These are phyloP conservation scores for Patagioenas fasciata DNA, from an alignment of 2,113 vertebrate genomes.

Conservation along the genomic window DNA sequence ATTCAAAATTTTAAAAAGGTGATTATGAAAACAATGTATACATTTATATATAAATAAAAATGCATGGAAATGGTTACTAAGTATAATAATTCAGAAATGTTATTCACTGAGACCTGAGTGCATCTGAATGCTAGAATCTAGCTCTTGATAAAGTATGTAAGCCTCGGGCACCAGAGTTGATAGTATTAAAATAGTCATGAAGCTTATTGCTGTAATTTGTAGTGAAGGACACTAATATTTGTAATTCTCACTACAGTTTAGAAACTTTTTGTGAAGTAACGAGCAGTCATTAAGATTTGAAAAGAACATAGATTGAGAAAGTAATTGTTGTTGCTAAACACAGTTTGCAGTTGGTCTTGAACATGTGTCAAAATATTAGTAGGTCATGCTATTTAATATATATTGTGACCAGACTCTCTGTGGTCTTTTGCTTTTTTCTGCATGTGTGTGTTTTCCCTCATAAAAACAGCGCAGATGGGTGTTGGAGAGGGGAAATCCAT, in stretches of 20 bases:
- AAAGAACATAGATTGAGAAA: not conserved
- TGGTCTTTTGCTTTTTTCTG: not conserved
- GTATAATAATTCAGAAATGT: not conserved
- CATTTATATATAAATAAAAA: not conserved
- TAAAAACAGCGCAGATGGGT: constrained; percentile 94
- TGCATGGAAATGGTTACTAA: not conserved
- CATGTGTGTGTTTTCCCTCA: constrained; percentile 36
- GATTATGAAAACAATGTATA: not conserved
- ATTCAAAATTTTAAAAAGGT: not conserved
- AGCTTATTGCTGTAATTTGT: not conserved
- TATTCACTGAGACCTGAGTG: not conserved
- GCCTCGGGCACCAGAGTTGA: not conserved
- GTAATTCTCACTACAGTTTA: not conserved
- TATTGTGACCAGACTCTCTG: not conserved
- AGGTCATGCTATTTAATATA: not conserved
- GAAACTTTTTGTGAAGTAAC: not conserved
- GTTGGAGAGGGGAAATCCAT: constrained; percentile 98
- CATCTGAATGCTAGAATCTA: not conserved
- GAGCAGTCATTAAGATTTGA: not conserved
- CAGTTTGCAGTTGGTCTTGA: not conserved
- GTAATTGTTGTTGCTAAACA: not conserved
- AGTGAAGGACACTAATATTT: not conserved
- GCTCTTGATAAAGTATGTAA: not conserved
- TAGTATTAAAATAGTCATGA: not conserved
- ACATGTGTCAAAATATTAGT: not conserved